Percentiles rank a stretch among this genome's conserved stretches.
These are phyloP conservation scores for Myotis yumanensis DNA, from an alignment of 2,113 vertebrate genomes.

Conservation along the genomic window DNA sequence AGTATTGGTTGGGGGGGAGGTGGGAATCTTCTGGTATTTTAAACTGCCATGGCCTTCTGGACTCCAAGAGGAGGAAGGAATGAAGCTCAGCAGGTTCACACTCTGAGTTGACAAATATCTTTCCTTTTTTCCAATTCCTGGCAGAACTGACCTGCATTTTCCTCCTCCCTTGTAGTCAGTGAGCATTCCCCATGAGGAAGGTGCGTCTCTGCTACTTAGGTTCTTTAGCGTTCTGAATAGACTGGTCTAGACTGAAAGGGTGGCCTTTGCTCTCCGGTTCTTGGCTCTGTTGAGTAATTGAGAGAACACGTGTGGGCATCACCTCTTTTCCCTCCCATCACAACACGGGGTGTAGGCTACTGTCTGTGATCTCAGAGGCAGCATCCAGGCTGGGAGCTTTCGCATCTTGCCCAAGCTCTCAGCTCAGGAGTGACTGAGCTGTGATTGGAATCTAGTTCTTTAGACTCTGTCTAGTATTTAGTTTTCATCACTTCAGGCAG, in stretches of 20 bases:
- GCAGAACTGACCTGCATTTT: background rate
- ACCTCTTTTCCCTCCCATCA: background rate
- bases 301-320: background rate
- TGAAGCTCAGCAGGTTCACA: background rate
- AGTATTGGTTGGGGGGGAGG: background rate
- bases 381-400: background rate
- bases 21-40: background rate
- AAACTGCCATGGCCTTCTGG: background rate
- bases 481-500: background rate
- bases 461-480: background rate
- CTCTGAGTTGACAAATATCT: background rate
- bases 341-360: fast-evolving
- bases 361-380: background rate
- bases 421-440: background rate
- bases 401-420: background rate
- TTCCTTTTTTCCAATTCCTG: background rate
- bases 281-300: background rate
- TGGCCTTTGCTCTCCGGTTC: background rate
- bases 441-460: background rate
- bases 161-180: background rate
- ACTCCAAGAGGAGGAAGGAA: background rate
- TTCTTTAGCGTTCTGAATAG: background rate
- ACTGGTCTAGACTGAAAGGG: background rate
- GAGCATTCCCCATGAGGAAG: background rate
- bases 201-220: background rate